phyloP scores from a whole-genome alignment of 2,888 invertebrate species.

The Coecobrya sp. region DNA sequence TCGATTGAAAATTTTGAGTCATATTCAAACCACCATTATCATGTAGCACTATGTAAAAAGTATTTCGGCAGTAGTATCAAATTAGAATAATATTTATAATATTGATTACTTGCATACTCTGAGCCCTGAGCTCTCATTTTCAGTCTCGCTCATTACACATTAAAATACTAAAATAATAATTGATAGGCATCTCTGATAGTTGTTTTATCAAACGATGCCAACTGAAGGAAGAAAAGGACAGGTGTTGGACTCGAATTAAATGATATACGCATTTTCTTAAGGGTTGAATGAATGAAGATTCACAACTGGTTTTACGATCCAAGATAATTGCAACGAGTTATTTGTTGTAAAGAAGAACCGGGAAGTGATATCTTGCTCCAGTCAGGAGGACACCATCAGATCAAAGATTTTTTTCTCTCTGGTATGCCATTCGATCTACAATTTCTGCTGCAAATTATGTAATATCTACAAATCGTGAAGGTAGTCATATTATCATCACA shows the following conservation, averaged over 20 bases:
- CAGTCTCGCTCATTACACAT: neutral
- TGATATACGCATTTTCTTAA: neutral
- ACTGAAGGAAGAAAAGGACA: neutral
- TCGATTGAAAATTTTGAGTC: neutral
- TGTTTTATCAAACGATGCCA: neutral
- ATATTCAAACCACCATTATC: neutral
- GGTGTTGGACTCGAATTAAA: slow-evolving; percentile 4
- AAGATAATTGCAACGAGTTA: slow-evolving; percentile 33
- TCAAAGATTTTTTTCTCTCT: slow-evolving; percentile 14
- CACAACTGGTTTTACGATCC: slow-evolving; percentile 54
- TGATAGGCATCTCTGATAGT: neutral
- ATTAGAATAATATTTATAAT: neutral
- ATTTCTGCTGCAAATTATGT: neutral
- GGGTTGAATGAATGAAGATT: slow-evolving; percentile 53
- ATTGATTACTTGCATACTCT: neutral
- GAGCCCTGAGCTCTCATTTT: neutral
- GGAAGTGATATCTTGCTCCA: slow-evolving; percentile 56
- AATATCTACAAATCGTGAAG: too few species aligned
- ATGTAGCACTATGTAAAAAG: neutral
- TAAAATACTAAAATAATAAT: neutral
- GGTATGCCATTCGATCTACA: neutral
- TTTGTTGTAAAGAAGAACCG: slow-evolving; percentile 56
- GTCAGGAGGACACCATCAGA: slow-evolving; percentile 56
- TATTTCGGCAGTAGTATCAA: neutral
- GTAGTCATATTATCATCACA: slow-evolving; percentile 14